Base-by-base conservation (phyloP, 2,113 vertebrate genomes). In the Marmota monax region DNA sequence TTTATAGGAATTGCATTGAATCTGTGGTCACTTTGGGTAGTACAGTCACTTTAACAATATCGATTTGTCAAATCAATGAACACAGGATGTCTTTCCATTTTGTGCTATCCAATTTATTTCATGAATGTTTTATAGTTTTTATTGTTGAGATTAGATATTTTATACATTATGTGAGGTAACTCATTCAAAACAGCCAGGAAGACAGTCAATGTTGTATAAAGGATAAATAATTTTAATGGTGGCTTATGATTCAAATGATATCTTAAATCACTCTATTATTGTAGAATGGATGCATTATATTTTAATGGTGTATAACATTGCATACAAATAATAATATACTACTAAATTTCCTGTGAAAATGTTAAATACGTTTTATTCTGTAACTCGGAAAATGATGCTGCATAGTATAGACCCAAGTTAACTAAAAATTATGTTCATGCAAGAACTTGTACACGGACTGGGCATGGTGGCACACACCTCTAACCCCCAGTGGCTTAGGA, bases 211-310 rank as follows among this genome's bases (percentile, higher is more conserved):
- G 34, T 4, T 85, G 72, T 22, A 72, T 29, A 74, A 92, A 76
- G 58, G 61, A 39, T 42, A 84, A 74, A 12, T 86, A 74, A 63
- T 84, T 94, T 90, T 92, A 61, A 51, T 92, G 9, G 37, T 63
- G 42, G 1, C 42, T 89, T 84, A 82, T 82, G 51, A 7, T 0
- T 45, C 39, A 95, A 67, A 10, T 82, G 63, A 82, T 85, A 85
- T 53, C 82, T 92, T 88, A 82, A 39, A 85, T 88, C 10, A 84
- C 5, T 34, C 13, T 34, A 42, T 92, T 65, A 79, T 5, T 77
- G n/a, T 53, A 78, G n/a, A 51, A 88, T 23, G 2, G 58, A 77
- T 42, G 7, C 0, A 72, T 78, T 80, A 14, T n/a, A 82, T 53
- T 92, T 61, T 86, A 56, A 80, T 34, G 12, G 14, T 25, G 0